phyloP scores from a whole-genome alignment of 2,797 vertebrate species.

The Glyptemys insculpta region DNA sequence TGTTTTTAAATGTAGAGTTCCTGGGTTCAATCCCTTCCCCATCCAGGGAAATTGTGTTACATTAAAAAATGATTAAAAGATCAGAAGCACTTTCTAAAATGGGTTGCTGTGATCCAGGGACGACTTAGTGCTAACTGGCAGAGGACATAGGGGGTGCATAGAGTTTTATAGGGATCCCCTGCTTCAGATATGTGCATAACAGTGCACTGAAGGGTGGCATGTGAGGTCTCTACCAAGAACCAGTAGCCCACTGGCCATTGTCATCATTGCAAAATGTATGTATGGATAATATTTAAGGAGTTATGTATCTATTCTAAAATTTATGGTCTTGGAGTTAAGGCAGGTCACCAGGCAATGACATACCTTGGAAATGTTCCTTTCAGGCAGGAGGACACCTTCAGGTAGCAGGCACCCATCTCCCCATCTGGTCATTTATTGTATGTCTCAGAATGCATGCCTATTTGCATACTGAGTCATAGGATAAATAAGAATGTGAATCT shows the following conservation, averaged over 20 bases:
- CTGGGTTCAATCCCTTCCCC: rapidly evolving
- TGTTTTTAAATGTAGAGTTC: rapidly evolving
- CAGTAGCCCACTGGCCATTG: not conserved
- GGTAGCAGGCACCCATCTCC: not conserved
- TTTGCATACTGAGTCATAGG: not conserved
- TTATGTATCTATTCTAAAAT: not conserved
- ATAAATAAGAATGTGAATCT: not conserved
- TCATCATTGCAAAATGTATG: not conserved
- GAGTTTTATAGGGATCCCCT: not conserved
- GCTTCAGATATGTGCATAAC: not conserved
- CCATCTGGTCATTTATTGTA: not conserved
- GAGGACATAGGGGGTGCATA: not conserved
- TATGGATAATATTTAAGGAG: not conserved
- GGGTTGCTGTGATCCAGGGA: not conserved
- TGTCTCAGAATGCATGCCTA: not conserved
- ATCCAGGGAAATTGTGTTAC: rapidly evolving
- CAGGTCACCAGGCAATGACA: not conserved
- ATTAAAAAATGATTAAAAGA: not conserved
- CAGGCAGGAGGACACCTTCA: not conserved
- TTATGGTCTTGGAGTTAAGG: not conserved
- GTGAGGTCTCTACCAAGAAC: not conserved
- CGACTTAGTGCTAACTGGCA: not conserved
- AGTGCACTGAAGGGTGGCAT: not conserved
- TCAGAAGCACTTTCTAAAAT: rapidly evolving
- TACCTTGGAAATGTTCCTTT: not conserved